Conservation (phyloP, 1,140 invertebrate species). For the Probaryconus sp. region DNA sequence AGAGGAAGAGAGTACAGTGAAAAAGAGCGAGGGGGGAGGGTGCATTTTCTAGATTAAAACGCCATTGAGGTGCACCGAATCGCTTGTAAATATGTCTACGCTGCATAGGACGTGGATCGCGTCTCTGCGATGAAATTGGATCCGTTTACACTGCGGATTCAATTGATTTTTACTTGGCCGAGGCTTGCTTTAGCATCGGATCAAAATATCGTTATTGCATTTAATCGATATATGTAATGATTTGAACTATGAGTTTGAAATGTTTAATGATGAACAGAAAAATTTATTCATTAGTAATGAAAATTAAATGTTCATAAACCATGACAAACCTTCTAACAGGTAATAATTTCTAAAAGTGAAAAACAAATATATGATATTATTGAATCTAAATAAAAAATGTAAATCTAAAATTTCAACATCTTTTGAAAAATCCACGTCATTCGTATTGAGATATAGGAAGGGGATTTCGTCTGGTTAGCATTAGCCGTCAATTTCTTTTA, state of each 20-base stretch:
- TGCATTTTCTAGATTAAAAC: slow-evolving; percentile 67
- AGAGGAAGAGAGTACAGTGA: slow-evolving; percentile 16
- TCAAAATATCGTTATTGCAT: slow-evolving; percentile 46
- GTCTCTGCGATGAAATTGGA: slow-evolving; percentile 57
- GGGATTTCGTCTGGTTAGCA: slow-evolving; percentile 15
- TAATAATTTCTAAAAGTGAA: too few species aligned
- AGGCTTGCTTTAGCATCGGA: background rate
- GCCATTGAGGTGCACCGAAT: slow-evolving; percentile 56
- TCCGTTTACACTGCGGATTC: slow-evolving; percentile 40
- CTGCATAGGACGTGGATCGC: slow-evolving; percentile 23
- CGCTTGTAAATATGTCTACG: slow-evolving; percentile 60
- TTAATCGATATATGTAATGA: slow-evolving; percentile 54
- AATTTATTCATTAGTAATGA: too few species aligned
- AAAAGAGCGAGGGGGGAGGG: slow-evolving; percentile 21
- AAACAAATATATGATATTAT: too few species aligned
- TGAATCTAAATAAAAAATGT: too few species aligned
- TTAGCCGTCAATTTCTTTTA: slow-evolving; percentile 13
- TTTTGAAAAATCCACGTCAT: too few species aligned
- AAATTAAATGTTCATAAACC: too few species aligned
- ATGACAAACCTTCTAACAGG: too few species aligned
- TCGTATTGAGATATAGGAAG: slow-evolving; percentile 6
- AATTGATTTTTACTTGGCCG: slow-evolving; percentile 17
- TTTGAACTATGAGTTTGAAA: slow-evolving; percentile 42
- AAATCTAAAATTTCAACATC: too few species aligned
- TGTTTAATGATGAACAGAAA: slow-evolving; percentile 16